Conservation (phyloP, 1,140 invertebrate genomes). For the Steinernema feltiae region DNA sequence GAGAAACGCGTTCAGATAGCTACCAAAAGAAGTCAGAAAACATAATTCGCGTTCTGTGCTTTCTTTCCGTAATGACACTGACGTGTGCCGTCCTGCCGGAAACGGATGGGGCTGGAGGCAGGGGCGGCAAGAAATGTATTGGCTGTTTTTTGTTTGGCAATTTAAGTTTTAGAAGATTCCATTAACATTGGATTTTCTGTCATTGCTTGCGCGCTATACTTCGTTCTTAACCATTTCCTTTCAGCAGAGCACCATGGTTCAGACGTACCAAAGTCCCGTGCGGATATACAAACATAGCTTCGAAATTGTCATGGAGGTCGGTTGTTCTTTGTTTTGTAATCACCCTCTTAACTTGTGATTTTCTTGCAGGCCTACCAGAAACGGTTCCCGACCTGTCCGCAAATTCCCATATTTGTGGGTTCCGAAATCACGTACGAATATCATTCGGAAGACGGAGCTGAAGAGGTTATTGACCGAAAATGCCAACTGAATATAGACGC, state of each 20-base stretch:
- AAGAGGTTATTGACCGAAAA: conserved; percentile 75
- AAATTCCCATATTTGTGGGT: conserved; percentile 88
- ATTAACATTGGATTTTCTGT: neutral
- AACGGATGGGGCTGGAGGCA: too few relatives aligned
- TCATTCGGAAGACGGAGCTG: conserved; percentile 71
- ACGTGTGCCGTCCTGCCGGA: neutral
- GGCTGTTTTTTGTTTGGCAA: neutral
- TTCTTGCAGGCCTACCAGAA: conserved; percentile 78
- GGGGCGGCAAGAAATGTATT: too few relatives aligned
- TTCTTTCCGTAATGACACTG: neutral
- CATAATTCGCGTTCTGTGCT: neutral
- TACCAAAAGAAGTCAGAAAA: neutral
- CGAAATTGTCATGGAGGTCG: conserved; percentile 89
- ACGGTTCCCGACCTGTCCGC: conserved; percentile 83
- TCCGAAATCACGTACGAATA: conserved; percentile 76
- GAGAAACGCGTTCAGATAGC: too few relatives aligned
- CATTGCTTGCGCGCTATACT: too few relatives aligned
- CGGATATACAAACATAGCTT: conserved; percentile 93
- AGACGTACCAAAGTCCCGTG: conserved; percentile 89
- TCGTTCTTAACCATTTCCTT: too few relatives aligned
- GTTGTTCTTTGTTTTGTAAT: conserved; percentile 59
- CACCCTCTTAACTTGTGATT: conserved; percentile 19
- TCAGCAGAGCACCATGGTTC: conserved; percentile 70
- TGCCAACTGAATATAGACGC: conserved; percentile 89
- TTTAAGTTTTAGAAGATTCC: neutral